Evolutionary conservation across 1,140 invertebrate genomes (phyloP).

Genomic region (Trichonephila clavata): DNA sequence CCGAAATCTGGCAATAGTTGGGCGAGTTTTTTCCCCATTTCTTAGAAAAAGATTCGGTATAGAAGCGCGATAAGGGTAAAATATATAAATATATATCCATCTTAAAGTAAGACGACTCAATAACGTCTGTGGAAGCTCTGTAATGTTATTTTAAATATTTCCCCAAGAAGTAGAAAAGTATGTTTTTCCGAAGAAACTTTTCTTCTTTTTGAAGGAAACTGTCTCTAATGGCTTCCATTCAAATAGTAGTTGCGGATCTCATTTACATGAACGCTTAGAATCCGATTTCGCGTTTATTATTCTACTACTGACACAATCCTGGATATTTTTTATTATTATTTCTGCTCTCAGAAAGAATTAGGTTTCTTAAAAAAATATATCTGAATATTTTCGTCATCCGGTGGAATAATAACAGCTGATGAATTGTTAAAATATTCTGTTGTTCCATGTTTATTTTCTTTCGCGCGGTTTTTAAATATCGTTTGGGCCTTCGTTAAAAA

Average conservation of each 20-base stretch:
- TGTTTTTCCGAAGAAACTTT: background rate
- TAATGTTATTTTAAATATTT: constrained; percentile 36
- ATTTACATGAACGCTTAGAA: background rate
- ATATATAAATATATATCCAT: background rate
- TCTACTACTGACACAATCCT: background rate
- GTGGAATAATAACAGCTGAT: background rate
- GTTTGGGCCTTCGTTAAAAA: background rate
- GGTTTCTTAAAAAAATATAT: background rate
- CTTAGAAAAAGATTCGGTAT: background rate
- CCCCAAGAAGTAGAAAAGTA: background rate
- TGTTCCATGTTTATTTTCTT: background rate
- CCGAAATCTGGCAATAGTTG: constrained; percentile 10
- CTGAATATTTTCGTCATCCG: background rate
- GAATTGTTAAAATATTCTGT: background rate
- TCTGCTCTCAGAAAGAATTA: background rate
- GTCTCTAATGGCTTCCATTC: constrained; percentile 5
- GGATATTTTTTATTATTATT: background rate
- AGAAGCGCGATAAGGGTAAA: background rate
- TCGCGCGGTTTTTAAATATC: background rate
- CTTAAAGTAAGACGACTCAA: background rate
- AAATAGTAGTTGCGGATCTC: background rate
- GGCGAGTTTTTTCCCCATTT: background rate
- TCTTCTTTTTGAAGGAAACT: background rate
- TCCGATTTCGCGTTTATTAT: constrained; percentile 11
- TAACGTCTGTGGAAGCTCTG: background rate